phyloP scores from a whole-genome alignment of 2,113 vertebrate genomes.

The Ageneiosus marmoratus region DNA sequence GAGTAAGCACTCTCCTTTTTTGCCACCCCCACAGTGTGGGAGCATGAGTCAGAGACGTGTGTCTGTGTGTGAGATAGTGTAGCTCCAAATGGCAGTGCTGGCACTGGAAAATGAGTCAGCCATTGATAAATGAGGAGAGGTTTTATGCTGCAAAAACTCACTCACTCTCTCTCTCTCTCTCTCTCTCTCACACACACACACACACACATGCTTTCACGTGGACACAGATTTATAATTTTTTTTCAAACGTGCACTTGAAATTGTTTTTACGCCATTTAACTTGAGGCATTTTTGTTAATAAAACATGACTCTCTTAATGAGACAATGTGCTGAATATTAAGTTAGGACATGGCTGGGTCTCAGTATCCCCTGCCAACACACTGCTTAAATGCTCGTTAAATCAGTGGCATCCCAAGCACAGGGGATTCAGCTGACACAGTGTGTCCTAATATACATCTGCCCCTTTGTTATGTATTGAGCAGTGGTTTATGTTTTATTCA shows the following conservation, averaged over 20 bases:
- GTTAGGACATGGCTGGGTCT: constrained; percentile 35
- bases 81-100: constrained; percentile 32
- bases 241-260: constrained; percentile 48
- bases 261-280: constrained; percentile 46
- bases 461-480: constrained; percentile 49
- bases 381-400: constrained; percentile 35
- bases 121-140: constrained; percentile 47
- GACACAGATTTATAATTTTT: background rate
- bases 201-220: background rate
- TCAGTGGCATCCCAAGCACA: background rate
- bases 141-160: constrained; percentile 14
- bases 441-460: constrained; percentile 39
- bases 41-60: constrained; percentile 39
- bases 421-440: constrained; percentile 12
- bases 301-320: constrained; percentile 55
- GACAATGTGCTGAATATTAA: constrained; percentile 50
- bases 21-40: constrained; percentile 40
- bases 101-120: constrained; percentile 44
- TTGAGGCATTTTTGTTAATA: constrained; percentile 55
- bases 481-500: constrained; percentile 65
- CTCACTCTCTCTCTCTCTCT: background rate
- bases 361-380: constrained; percentile 2
- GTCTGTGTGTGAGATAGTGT: constrained; percentile 7
- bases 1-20: constrained; percentile 29
- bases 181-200: background rate